Conservation (phyloP, 1,140 invertebrate genomes). For the Trigoniulus corallinus region DNA sequence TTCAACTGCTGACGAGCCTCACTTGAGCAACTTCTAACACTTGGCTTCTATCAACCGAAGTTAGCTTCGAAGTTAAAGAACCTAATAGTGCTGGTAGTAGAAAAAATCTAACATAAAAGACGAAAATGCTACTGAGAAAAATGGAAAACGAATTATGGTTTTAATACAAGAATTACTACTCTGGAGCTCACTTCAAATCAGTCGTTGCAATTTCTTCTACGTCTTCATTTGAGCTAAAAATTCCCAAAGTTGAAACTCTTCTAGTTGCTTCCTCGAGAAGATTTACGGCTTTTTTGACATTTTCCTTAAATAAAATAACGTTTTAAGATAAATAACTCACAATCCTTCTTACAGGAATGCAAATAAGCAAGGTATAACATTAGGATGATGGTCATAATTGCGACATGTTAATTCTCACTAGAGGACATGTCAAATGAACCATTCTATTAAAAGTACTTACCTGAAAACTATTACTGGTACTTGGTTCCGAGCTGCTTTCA, state of each 20-base stretch:
- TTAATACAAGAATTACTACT: background rate
- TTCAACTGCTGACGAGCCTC: too few relatives aligned
- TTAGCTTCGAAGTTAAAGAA: conserved; percentile 47
- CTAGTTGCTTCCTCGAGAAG: conserved; percentile 58
- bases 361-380: too few relatives aligned
- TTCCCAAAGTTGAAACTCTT: conserved; percentile 52
- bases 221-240: conserved; percentile 77
- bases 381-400: too few relatives aligned
- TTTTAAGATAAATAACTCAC: too few relatives aligned
- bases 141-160: background rate
- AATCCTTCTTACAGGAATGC: too few relatives aligned
- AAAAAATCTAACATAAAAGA: conserved; percentile 47
- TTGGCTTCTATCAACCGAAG: conserved; percentile 39
- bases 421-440: too few relatives aligned
- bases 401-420: too few relatives aligned
- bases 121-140: too few relatives aligned
- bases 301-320: too few relatives aligned
- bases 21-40: conserved; percentile 49
- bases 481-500: too few relatives aligned
- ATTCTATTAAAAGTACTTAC: too few relatives aligned
- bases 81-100: conserved; percentile 68
- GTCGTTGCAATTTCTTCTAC: conserved; percentile 71
- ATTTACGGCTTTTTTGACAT: conserved; percentile 47
- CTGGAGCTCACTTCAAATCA: conserved; percentile 45
- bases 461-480: too few relatives aligned